Evolutionary conservation across 2,113 vertebrate species (phyloP).

Genomic region (Herpailurus yagouaroundi): DNA sequence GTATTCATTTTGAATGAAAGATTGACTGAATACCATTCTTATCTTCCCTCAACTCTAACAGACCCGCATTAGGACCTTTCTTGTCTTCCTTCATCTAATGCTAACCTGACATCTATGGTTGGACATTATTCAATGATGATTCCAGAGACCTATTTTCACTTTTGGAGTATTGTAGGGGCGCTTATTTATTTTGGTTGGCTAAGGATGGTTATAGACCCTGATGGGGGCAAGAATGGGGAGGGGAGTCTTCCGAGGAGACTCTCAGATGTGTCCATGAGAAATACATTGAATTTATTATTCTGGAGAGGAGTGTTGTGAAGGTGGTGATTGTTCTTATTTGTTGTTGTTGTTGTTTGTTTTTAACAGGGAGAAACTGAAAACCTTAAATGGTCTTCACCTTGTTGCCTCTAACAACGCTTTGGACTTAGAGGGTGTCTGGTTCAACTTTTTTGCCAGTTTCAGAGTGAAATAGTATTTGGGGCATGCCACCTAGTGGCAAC

Average conservation of each 20-base stretch:
- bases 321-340: not conserved
- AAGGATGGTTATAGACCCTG: not conserved
- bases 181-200: constrained; percentile 13
- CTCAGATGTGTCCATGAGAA: not conserved
- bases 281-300: not conserved
- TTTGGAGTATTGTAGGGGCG: not conserved
- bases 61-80: not conserved
- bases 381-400: not conserved
- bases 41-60: not conserved
- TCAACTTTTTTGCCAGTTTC: constrained; percentile 18
- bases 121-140: not conserved
- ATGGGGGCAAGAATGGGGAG: not conserved
- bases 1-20: not conserved
- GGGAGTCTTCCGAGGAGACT: not conserved
- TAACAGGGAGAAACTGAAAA: constrained; percentile 42
- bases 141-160: not conserved
- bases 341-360: not conserved
- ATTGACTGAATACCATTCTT: not conserved
- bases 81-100: not conserved
- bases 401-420: not conserved
- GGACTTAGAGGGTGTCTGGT: not conserved
- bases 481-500: constrained; percentile 86
- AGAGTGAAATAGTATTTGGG: constrained; percentile 80
- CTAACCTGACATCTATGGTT: not conserved
- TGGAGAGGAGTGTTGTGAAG: not conserved